Evolutionary conservation across 2,888 invertebrate species (phyloP).

Genomic region (Drosophila pseudotakahashii): DNA sequence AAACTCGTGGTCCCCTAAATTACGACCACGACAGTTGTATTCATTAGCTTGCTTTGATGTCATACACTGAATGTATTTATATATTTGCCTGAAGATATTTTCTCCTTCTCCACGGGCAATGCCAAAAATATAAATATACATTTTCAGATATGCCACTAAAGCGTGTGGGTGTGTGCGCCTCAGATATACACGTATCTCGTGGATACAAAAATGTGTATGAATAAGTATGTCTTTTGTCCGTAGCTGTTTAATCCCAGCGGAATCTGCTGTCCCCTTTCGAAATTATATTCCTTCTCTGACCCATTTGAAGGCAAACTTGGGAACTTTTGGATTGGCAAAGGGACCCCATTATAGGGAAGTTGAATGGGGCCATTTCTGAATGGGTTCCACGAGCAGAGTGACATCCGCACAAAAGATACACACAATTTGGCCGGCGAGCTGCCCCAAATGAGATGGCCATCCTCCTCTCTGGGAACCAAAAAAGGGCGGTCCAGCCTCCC

Average conservation of each 20-base stretch:
- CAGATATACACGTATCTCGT: constrained; percentile 19
- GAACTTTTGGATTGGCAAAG: constrained; percentile 22
- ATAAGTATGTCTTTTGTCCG: constrained; percentile 6
- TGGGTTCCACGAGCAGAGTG: constrained; percentile 58
- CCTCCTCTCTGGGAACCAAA: not conserved
- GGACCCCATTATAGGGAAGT: constrained; percentile 43
- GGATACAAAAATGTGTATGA: constrained; percentile 29
- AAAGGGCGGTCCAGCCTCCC: constrained; percentile 24
- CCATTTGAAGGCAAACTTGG: constrained; percentile 4
- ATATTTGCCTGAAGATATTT: constrained; percentile 1
- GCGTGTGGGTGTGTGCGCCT: constrained; percentile 8
- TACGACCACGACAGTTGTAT: constrained; percentile 23
- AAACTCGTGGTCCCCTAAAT: constrained; percentile 12
- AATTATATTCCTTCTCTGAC: constrained; percentile 14
- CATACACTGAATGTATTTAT: constrained; percentile 14
- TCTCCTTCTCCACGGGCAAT: constrained; percentile 11
- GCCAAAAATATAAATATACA: constrained; percentile 36
- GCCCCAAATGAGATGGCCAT: constrained; percentile 38
- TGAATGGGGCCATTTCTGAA: constrained; percentile 61
- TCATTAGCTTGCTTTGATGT: constrained; percentile 41
- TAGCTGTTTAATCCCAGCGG: constrained; percentile 36
- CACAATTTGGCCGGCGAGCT: constrained; percentile 42
- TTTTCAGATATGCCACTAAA: constrained; percentile 21
- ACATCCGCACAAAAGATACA: constrained; percentile 49
- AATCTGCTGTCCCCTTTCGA: constrained; percentile 35